Evolutionary conservation across 2,113 vertebrate species (phyloP).

Genomic region (Opisthocomus hoazin): DNA sequence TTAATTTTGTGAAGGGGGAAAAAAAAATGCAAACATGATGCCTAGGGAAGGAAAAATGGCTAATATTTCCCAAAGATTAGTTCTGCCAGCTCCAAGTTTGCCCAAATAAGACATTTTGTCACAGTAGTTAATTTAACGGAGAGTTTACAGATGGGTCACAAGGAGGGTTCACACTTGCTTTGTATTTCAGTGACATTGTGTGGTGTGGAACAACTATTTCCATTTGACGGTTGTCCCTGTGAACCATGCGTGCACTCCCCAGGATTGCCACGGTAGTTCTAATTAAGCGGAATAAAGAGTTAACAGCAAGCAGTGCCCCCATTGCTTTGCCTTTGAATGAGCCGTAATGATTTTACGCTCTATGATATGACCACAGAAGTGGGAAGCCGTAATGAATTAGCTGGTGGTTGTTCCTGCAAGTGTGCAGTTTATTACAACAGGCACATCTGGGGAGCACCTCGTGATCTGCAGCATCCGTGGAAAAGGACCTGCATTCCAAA

Average conservation of each 20-base stretch:
- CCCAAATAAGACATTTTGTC: not conserved
- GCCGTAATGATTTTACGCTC: not conserved
- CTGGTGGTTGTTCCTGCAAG: not conserved
- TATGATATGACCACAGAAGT: not conserved
- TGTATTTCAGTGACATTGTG: not conserved
- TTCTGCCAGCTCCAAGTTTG: not conserved
- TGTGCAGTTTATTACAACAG: not conserved
- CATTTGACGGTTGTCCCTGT: not conserved
- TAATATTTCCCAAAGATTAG: not conserved
- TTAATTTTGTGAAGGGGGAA: not conserved
- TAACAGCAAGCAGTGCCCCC: not conserved
- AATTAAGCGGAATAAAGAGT: not conserved
- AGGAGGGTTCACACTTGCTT: not conserved
- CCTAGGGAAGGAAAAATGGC: not conserved
- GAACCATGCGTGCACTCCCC: not conserved
- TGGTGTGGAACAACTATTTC: not conserved
- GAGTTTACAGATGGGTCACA: fast-evolving
- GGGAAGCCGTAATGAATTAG: not conserved
- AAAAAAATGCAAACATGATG: not conserved
- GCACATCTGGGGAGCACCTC: slow-evolving; percentile 34
- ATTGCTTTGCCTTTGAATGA: not conserved
- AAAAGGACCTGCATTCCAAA: slow-evolving; percentile 16
- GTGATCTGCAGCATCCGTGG: not conserved
- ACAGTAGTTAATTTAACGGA: not conserved
- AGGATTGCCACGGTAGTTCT: not conserved